Evolutionary conservation across 2,113 vertebrate genomes (phyloP).

Genomic region (Nycticorax nycticorax): DNA sequence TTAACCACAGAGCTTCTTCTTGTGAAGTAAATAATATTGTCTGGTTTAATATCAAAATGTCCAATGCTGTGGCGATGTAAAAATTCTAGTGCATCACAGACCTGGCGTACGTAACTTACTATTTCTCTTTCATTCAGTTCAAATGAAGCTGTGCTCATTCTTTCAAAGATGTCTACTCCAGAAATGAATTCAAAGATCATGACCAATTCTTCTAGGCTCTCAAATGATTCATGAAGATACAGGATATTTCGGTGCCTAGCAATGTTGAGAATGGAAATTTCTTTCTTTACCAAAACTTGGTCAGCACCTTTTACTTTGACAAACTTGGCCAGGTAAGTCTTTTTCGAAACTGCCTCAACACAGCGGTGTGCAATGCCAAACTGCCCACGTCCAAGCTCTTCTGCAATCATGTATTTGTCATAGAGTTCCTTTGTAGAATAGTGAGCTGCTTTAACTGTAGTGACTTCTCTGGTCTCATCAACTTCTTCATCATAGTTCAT

Average conservation of each 20-base stretch:
- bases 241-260: constrained; percentile 88
- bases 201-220: constrained; percentile 94
- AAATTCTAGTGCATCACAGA: constrained; percentile 92
- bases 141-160: constrained; percentile 86
- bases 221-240: constrained; percentile 92
- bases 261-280: constrained; percentile 92
- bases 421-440: constrained; percentile 90
- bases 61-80: constrained; percentile 88
- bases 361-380: constrained; percentile 96
- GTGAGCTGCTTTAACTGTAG: constrained; percentile 83
- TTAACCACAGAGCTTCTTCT: constrained; percentile 89
- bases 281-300: constrained; percentile 94
- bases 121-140: constrained; percentile 92
- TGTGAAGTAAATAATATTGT: constrained; percentile 93
- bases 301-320: constrained; percentile 97
- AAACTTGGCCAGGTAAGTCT: constrained; percentile 96
- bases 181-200: constrained; percentile 98
- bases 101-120: constrained; percentile 86
- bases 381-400: constrained; percentile 93
- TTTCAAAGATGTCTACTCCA: constrained; percentile 94
- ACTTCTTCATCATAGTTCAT: constrained; percentile 95
- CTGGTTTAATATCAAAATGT: constrained; percentile 95
- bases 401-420: constrained; percentile 93
- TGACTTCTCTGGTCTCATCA: constrained; percentile 84
- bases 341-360: constrained; percentile 88